Evolutionary conservation across 2,888 invertebrate species (phyloP), one percentile per base, ranked within the genome.

Genomic region (Pandemis heparana): DNA sequence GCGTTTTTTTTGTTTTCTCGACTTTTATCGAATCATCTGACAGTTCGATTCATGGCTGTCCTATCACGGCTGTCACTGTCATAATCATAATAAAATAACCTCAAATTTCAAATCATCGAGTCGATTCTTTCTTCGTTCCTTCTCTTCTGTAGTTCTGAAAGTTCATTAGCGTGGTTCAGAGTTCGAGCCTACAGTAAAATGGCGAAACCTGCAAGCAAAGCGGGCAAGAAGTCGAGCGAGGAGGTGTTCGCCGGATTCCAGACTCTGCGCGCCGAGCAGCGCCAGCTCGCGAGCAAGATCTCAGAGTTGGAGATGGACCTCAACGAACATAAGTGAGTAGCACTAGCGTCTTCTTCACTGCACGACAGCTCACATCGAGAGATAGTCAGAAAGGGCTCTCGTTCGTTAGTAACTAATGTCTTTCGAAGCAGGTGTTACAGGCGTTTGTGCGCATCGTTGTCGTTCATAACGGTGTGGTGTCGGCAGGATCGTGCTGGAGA

Each of bases 241-340:
- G 97, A 98, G 92, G 96, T 99, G 82, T 95, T 98, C 79, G 95
- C 96, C 65, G 97, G 97, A 73, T 99, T 99, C 93, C 98, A 99
- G 92, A 95, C 95, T 75, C 95, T 99, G 69, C 95, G 99, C 62
- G 96, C 96, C 80, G 99, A 99, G 86, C 99, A 99, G 92, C 95
- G 98, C 83, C 96, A 96, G 82, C 93, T 98, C 82, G 97, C 97
- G 41, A 96, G 96, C 81, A 99, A 99, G 95, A 95, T 99, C 76
- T 97, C 97, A 0, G 99, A 99, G 93, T 95, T 99, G 82, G 98
- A 99, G 95, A 96, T 97, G 95, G 99, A 99, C 90, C 95, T 98
- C 76, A 98, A 98, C 88, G 99, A 99, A 93, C 99, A 99, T 95
- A 99, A 98, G 99, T 99, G 94, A 95, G 95, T 89, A 16, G 4